Base-by-base conservation (phyloP, 2,797 vertebrate genomes). In the Taeniopygia guttata region DNA sequence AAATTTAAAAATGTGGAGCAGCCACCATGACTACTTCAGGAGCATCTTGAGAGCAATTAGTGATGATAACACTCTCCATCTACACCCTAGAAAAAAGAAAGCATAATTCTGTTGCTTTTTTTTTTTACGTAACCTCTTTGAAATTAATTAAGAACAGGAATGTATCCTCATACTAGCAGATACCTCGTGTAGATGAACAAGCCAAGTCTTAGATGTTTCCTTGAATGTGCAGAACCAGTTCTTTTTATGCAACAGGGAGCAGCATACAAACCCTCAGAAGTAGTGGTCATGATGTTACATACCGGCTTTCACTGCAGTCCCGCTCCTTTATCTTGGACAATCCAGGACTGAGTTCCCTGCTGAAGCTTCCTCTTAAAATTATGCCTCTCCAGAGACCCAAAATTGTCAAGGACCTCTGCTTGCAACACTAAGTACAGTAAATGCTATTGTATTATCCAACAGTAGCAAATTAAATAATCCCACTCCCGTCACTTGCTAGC, bases 361-460 rank as follows among this genome's bases (percentile, higher is more conserved):
- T 87, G 87, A 95, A 90, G 51, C 70, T 79, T 84, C 22, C 13
- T 86, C 46, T 93, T 83, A 85, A 95, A 92, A 95, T 83, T 74
- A n/a, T 86, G 63, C 21, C 34, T 56, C 72, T 83, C 48, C 46
- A 79, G 89, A 89, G 95, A 59, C 51, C 13, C 36, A 63, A 58
- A 52, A 87, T 77, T 94, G 72, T 76, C 88, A 89, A 79, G 11
- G 7, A 94, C 90, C 68, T 91, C 79, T 59, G 49, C 93, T 93
- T 94, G 91, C 73, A 83, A 69, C 79, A 70, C 86, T 87, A 92
- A 94, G 13, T 90, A 91, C 40, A 90, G 84, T 84, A 94, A 95
- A 96, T 90, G 69, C 87, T 89, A 93, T 88, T 90, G 70, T 91
- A 79, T 91, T 91, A 87, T 40, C 63, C 89, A 84, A 76, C 42